phyloP scores from a whole-genome alignment of 2,113 vertebrate species.

The Crotalus viridis region DNA sequence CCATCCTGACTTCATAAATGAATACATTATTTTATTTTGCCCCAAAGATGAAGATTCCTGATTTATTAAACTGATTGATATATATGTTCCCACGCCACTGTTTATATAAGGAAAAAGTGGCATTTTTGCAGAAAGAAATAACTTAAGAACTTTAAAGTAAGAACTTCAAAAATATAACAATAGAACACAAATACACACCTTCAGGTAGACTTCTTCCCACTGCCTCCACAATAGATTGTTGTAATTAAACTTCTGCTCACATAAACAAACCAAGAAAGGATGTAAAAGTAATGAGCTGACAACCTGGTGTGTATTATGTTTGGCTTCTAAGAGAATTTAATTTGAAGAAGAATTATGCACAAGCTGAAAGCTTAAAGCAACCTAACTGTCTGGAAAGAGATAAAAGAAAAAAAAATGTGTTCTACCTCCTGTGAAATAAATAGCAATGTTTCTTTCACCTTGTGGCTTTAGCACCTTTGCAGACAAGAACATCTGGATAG shows the following conservation, averaged over 20 bases:
- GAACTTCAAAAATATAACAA: slow-evolving; percentile 33
- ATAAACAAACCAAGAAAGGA: slow-evolving; percentile 78
- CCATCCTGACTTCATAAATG: neutral
- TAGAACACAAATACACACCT: slow-evolving; percentile 44
- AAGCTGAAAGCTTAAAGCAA: slow-evolving; percentile 74
- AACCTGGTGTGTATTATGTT: slow-evolving; percentile 71
- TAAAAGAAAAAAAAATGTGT: slow-evolving; percentile 63
- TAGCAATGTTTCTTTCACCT: slow-evolving; percentile 16
- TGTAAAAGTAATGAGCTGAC: slow-evolving; percentile 81
- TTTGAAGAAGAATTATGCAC: slow-evolving; percentile 80
- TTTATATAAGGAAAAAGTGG: slow-evolving; percentile 4
- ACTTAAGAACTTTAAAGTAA: slow-evolving; percentile 5
- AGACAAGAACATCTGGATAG: neutral
- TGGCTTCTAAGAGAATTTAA: slow-evolving; percentile 78
- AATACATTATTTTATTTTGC: neutral
- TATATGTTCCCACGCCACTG: neutral
- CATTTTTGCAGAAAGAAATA: slow-evolving; percentile 25
- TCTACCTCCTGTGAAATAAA: slow-evolving; percentile 63
- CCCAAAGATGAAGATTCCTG: neutral
- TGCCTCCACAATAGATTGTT: slow-evolving; percentile 71
- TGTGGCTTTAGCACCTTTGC: neutral
- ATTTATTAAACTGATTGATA: neutral
- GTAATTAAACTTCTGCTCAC: slow-evolving; percentile 78
- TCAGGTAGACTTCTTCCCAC: slow-evolving; percentile 51
- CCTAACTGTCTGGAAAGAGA: slow-evolving; percentile 78